Conservation (phyloP, 2,888 invertebrate genomes). For the Tinea semifulvella region DNA sequence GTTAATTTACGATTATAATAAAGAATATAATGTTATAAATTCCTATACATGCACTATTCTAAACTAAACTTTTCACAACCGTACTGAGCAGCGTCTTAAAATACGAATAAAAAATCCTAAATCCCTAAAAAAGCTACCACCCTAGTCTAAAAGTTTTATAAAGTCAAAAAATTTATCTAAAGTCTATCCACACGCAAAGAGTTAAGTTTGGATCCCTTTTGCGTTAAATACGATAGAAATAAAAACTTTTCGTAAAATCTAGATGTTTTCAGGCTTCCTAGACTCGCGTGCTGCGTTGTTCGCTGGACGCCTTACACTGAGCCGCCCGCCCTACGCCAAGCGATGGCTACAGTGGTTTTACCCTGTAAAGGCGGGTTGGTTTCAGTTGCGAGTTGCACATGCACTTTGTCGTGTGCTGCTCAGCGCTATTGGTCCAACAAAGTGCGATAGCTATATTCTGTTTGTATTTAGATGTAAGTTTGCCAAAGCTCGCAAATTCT, state of each 20-base stretch:
- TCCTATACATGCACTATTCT: neutral
- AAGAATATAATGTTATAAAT: neutral
- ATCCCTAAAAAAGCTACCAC: neutral
- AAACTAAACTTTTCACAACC: constrained; percentile 5
- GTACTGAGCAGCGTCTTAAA: neutral
- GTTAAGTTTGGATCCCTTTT: no score
- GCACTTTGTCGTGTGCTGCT: no score
- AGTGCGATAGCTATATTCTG: constrained; percentile 36
- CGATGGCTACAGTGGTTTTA: no score
- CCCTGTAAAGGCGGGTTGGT: no score
- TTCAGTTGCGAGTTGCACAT: no score
- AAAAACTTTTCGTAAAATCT: no score
- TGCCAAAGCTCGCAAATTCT: neutral
- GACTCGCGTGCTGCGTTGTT: constrained; percentile 43
- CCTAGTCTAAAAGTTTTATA: no score
- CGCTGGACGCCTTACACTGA: constrained; percentile 48
- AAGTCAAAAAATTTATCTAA: no score
- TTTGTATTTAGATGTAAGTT: neutral
- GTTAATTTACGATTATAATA: neutral
- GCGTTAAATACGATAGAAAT: no score
- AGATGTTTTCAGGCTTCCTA: constrained; percentile 19
- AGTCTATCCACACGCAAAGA: no score
- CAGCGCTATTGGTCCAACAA: no score
- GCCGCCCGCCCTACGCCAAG: constrained; percentile 24
- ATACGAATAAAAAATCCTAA: neutral